phyloP scores from a whole-genome alignment of 2,113 vertebrate genomes.

The Pseudorhombus dupliciocellatus region DNA sequence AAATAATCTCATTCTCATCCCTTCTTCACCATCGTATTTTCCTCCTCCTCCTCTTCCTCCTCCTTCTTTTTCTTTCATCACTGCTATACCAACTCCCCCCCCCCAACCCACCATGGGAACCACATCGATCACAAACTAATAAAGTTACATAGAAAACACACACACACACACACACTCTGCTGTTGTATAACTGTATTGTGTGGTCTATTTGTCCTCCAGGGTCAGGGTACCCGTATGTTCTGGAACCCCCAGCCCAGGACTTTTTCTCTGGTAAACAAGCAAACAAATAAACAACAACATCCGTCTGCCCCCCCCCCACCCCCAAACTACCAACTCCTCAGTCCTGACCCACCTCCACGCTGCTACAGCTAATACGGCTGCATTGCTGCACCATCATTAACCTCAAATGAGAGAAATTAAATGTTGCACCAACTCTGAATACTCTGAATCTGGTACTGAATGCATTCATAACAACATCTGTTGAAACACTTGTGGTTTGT shows the following conservation, averaged over 20 bases:
- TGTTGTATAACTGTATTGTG: slow-evolving; percentile 69
- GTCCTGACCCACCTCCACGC: background rate
- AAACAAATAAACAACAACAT: slow-evolving; percentile 22
- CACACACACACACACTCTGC: slow-evolving; percentile 5
- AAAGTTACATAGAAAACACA: slow-evolving; percentile 32
- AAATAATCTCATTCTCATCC: no score
- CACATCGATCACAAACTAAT: slow-evolving; percentile 61
- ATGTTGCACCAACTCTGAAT: slow-evolving; percentile 27
- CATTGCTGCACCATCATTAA: slow-evolving; percentile 55
- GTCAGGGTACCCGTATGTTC: slow-evolving; percentile 80
- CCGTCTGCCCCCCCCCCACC: slow-evolving; percentile 13
- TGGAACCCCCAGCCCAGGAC: slow-evolving; percentile 73
- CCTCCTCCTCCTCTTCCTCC: background rate
- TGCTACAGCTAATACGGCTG: slow-evolving; percentile 35
- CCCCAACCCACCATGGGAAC: slow-evolving; percentile 1
- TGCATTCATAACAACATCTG: slow-evolving; percentile 55
- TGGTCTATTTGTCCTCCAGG: slow-evolving; percentile 79
- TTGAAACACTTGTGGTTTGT: slow-evolving; percentile 23
- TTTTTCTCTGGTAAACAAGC: slow-evolving; percentile 79
- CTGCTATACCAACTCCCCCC: background rate
- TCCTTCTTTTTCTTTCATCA: background rate
- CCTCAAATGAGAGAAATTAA: slow-evolving; percentile 40
- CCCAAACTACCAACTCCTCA: slow-evolving; percentile 27
- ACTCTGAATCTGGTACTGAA: slow-evolving; percentile 13
- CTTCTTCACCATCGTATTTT: background rate